A percentile compares a stretch with the other conserved stretches of the same genome.
Evolutionary conservation across 2,888 invertebrate species (phyloP).

Genomic region (Nudaria mundana): DNA sequence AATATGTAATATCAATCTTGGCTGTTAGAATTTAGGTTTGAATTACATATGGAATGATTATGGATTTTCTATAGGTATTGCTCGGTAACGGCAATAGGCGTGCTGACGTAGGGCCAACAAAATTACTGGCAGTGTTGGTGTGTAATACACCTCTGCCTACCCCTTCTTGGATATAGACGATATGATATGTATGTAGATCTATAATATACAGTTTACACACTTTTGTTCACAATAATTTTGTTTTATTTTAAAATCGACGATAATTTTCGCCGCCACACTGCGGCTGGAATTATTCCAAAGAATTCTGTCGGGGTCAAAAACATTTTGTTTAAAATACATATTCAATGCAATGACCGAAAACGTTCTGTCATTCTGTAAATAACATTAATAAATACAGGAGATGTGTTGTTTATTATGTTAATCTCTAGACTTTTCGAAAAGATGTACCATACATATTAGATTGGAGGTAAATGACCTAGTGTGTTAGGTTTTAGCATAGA

Average conservation of each 20-base stretch:
- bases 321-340: conserved; percentile 32
- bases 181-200: no score
- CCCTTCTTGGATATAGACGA: conserved; percentile 11
- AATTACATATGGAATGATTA: no score
- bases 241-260: conserved; percentile 36
- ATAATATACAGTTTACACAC: no score
- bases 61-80: no score
- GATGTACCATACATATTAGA: no score
- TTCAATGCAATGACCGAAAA: conserved; percentile 25
- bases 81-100: background rate
- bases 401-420: background rate
- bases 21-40: no score
- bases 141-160: background rate
- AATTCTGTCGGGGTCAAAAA: conserved; percentile 51
- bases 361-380: background rate
- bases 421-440: no score
- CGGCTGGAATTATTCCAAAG: conserved; percentile 69
- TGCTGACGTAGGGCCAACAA: background rate
- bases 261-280: conserved; percentile 33
- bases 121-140: background rate
- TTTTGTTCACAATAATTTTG: conserved; percentile 32
- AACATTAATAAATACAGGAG: background rate
- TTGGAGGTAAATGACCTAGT: no score
- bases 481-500: no score
- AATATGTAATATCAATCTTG: no score